These are phyloP conservation scores for Eledona agricola DNA, from an alignment of 2,888 invertebrate species.

Conservation along the genomic window DNA sequence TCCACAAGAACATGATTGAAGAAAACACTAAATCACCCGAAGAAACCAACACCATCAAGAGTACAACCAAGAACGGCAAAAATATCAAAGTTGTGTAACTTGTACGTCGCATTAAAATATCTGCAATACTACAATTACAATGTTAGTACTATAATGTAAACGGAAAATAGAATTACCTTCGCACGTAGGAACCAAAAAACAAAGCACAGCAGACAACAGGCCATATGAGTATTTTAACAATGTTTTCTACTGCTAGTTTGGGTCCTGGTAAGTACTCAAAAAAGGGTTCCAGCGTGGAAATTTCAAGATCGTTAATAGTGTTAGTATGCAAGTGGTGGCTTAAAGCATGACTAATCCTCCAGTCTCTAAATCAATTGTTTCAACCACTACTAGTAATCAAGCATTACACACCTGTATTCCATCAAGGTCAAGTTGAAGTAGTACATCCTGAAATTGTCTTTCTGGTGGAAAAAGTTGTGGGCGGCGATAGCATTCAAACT, in stretches of 20 bases:
- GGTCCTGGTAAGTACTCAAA: conserved; percentile 69
- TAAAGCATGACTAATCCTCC: conserved; percentile 78
- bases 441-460: conserved; percentile 81
- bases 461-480: conserved; percentile 82
- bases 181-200: conserved; percentile 15
- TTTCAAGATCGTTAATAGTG: conserved; percentile 77
- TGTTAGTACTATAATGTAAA: conserved; percentile 36
- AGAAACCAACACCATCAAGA: conserved; percentile 39
- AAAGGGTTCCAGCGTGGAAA: conserved; percentile 73
- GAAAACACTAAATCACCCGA: conserved; percentile 50
- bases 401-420: conserved; percentile 67
- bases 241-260: conserved; percentile 24
- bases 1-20: conserved; percentile 69
- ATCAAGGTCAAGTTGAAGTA: conserved; percentile 75
- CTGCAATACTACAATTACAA: conserved; percentile 11
- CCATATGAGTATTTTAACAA: conserved; percentile 10
- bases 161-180: conserved; percentile 7
- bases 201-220: conserved; percentile 8
- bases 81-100: conserved; percentile 13
- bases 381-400: conserved; percentile 9
- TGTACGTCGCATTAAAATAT: conserved; percentile 2
- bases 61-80: conserved; percentile 44
- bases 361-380: conserved; percentile 64
- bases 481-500: conserved; percentile 65
- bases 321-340: conserved; percentile 85